Evolutionary conservation across 2,797 vertebrate species (phyloP), one percentile per base, ranked within the genome.

Genomic region (Chanos chanos): DNA sequence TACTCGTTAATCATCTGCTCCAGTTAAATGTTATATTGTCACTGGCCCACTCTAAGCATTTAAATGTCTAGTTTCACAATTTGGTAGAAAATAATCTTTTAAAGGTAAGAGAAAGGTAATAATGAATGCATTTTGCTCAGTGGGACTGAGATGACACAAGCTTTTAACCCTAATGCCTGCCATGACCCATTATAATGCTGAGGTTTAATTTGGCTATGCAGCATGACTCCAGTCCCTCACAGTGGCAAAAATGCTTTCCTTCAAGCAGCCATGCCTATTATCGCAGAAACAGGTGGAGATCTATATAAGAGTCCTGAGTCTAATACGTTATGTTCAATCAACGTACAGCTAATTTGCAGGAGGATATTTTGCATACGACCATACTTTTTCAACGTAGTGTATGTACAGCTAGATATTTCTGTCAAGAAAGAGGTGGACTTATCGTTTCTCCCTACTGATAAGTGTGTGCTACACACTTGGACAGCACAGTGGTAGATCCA

Each of bases 161-260:
- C 56, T 28, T 47, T 63, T 60, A 61, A 62, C 30, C 25, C 22
- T 12, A 52, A 16, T 25, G 16, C 28, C 13, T 36, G 47, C 24
- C 31, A 49, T 16, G 47, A 31, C 44, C 31, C 40, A 1, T 6
- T 61, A 61, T 63, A 58, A 53, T 44, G 21, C 39, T 56, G 58
- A 44, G 25, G 39, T 45, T 36, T 69, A 67, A 76, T 74, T 68
- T 66, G 39, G 27, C 69, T 63, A 52, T 61, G 50, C 59, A 72
- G 50, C 33, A 53, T 55, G 56, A 57, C 49, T 63, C 36, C 13
- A 2, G 30, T 58, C 64, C 69, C 56, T 64, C 60, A 58, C 43
- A 40, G 19, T 12, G 18, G 43, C 36, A 58, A 57, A 66, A 41
- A 61, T 43, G 16, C 39, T 25, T 47, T 18, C 30, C 64, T 67